Conservation (phyloP, 2,113 vertebrate species). For the Daphoenositta chrysoptera region DNA sequence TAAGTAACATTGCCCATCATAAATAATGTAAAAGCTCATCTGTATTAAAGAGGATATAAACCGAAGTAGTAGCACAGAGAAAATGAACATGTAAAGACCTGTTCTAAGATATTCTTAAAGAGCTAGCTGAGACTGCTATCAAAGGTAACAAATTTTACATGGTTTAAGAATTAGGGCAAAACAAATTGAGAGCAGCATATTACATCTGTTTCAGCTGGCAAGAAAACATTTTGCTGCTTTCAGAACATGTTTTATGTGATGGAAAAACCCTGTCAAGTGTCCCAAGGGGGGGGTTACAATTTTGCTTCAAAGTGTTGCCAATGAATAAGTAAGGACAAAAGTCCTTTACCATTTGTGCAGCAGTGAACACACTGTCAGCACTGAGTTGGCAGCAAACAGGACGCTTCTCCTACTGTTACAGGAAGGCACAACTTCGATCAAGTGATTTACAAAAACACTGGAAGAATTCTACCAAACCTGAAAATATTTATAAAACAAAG, state of each 20-base stretch:
- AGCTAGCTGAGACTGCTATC: not conserved
- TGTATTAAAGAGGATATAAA: not conserved
- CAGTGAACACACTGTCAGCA: not conserved
- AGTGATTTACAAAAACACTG: not conserved
- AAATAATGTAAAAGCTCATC: conserved; percentile 26
- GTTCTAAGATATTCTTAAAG: not conserved
- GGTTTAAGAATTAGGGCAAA: conserved; percentile 19
- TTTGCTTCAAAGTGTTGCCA: conserved; percentile 7
- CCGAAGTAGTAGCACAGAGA: not conserved
- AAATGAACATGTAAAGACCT: not conserved
- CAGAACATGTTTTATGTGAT: not conserved
- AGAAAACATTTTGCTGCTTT: conserved; percentile 17
- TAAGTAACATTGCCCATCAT: not conserved
- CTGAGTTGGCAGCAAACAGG: not conserved
- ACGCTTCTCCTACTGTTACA: not conserved
- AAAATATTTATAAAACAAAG: not conserved
- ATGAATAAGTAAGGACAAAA: conserved; percentile 16
- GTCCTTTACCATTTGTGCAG: not conserved
- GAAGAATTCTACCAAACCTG: not conserved
- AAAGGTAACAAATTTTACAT: not conserved
- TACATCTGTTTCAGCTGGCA: conserved; percentile 9
- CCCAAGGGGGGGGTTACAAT: not conserved
- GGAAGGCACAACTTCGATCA: not conserved
- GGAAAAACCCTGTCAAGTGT: conserved; percentile 9
- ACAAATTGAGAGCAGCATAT: not conserved